These are phyloP conservation scores for Reticulitermes lucifugus DNA, from an alignment of 2,888 invertebrate genomes.

Conservation along the genomic window DNA sequence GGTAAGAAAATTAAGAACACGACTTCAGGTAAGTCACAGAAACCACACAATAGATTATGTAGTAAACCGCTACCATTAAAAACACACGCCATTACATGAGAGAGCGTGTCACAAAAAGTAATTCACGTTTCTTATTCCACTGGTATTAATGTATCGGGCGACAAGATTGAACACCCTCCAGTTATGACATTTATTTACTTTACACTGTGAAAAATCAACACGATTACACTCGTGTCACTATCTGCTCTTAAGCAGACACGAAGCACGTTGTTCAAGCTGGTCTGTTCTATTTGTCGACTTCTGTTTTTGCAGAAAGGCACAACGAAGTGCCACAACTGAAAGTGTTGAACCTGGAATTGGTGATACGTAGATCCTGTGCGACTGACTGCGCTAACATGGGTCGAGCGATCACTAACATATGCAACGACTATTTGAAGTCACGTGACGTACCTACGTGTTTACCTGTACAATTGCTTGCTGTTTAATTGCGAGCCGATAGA, in stretches of 20 bases:
- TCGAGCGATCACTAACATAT: not conserved
- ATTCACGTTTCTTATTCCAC: too few species aligned
- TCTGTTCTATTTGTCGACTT: not conserved
- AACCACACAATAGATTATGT: too few species aligned
- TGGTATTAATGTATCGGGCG: not conserved
- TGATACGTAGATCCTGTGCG: slow-evolving; percentile 21
- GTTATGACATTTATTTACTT: not conserved
- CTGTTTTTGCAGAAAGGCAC: not conserved
- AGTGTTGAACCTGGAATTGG: slow-evolving; percentile 26
- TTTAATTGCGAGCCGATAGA: slow-evolving; percentile 29
- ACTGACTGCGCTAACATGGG: not conserved
- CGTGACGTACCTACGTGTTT: slow-evolving; percentile 18
- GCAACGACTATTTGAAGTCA: slow-evolving; percentile 14
- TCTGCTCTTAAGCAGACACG: not conserved
- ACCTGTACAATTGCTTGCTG: slow-evolving; percentile 14
- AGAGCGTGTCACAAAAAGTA: too few species aligned
- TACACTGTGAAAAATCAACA: not conserved
- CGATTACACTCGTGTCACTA: not conserved
- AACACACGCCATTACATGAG: too few species aligned
- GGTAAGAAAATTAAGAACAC: too few species aligned
- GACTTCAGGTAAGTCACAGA: too few species aligned
- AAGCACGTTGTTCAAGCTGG: not conserved
- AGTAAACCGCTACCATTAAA: too few species aligned
- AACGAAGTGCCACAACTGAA: not conserved
- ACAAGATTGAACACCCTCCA: not conserved